phyloP scores from a whole-genome alignment of 2,797 vertebrate species.

The Clarias platycephalus region DNA sequence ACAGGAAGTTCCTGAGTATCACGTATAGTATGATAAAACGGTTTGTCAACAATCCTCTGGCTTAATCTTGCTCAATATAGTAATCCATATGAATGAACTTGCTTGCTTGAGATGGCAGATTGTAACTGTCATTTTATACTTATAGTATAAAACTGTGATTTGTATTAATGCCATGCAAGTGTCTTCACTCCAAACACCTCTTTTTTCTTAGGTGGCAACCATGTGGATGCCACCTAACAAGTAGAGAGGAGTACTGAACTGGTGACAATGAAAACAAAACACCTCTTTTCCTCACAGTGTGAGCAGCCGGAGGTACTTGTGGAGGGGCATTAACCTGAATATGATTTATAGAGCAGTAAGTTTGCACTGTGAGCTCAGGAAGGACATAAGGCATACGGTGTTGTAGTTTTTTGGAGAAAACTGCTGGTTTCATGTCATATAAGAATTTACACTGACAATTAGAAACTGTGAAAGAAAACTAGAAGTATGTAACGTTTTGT shows the following conservation, averaged over 20 bases:
- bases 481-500: background rate
- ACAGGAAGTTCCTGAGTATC: background rate
- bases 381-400: background rate
- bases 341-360: slow-evolving; percentile 11
- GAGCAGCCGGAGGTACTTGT: slow-evolving; percentile 3
- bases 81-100: background rate
- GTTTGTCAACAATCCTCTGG: background rate
- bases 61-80: background rate
- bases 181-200: background rate
- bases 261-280: slow-evolving; percentile 1
- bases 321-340: background rate
- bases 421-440: background rate
- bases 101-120: background rate
- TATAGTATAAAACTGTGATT: background rate
- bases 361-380: background rate
- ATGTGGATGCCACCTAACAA: background rate
- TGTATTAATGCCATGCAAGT: background rate
- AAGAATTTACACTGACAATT: background rate
- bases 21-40: background rate
- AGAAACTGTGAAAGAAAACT: background rate
- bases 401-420: background rate
- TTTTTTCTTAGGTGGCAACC: too few relatives aligned
- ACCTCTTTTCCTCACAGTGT: background rate
- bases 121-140: background rate
- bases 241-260: background rate